Conservation (phyloP, 2,888 invertebrate species). For the Pherbina coryleti region DNA sequence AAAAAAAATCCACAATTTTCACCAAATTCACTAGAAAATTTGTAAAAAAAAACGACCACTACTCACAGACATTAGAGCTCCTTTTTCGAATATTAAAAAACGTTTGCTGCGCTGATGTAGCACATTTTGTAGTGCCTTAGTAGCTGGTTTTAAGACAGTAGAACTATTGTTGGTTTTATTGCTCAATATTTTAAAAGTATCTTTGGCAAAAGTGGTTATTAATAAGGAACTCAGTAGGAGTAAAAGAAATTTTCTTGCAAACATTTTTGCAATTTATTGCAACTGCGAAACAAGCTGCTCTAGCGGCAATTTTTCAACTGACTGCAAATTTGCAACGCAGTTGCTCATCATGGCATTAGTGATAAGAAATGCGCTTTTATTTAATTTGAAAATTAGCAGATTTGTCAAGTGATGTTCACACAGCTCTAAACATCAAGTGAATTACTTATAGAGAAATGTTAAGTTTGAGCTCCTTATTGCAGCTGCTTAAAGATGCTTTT, state of each 20-base stretch:
- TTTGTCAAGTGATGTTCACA: too few relatives aligned
- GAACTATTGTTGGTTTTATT: neutral
- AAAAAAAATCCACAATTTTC: neutral
- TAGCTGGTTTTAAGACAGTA: neutral
- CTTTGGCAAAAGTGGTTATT: neutral
- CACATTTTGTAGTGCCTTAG: slow-evolving; percentile 19
- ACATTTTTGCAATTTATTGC: too few relatives aligned
- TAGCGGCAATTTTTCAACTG: too few relatives aligned
- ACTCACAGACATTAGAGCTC: slow-evolving; percentile 57
- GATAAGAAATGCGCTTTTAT: too few relatives aligned
- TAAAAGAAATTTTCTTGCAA: neutral
- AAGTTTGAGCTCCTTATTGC: too few relatives aligned
- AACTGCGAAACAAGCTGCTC: too few relatives aligned
- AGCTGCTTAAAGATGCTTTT: too few relatives aligned
- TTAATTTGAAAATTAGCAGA: too few relatives aligned
- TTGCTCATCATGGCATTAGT: too few relatives aligned
- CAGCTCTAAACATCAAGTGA: too few relatives aligned
- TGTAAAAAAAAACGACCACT: neutral
- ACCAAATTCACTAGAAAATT: neutral
- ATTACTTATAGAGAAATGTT: too few relatives aligned
- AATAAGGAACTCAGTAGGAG: neutral
- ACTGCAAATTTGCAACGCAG: too few relatives aligned
- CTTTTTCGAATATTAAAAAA: slow-evolving; percentile 63
- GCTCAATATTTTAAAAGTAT: neutral
- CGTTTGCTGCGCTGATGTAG: slow-evolving; percentile 57